Evolutionary conservation across 2,888 invertebrate species (phyloP).

Genomic region (Scaptomyza tumidula): DNA sequence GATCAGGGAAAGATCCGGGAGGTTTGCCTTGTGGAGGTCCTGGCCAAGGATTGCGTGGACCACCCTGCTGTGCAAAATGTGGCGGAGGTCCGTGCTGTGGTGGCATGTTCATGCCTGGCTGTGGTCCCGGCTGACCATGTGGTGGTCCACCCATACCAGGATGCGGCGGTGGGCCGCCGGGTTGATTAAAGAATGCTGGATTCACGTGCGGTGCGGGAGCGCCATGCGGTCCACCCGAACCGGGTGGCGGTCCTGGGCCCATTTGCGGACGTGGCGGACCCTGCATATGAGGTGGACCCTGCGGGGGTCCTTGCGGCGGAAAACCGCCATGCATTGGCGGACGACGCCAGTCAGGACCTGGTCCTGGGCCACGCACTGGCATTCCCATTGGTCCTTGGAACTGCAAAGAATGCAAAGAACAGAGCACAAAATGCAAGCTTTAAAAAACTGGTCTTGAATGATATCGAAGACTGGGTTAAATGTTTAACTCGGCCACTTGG

Average conservation of each 20-base stretch:
- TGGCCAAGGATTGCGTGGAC: slow-evolving; percentile 89
- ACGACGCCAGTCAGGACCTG: slow-evolving; percentile 90
- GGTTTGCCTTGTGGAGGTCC: slow-evolving; percentile 85
- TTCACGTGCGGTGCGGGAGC: slow-evolving; percentile 98
- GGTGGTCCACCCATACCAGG: slow-evolving; percentile 86
- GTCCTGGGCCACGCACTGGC: slow-evolving; percentile 86
- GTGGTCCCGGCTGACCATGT: slow-evolving; percentile 85
- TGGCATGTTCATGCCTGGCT: slow-evolving; percentile 83
- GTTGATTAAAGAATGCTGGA: slow-evolving; percentile 97
- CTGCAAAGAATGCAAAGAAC: slow-evolving; percentile 60
- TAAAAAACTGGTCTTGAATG: slow-evolving; percentile 14
- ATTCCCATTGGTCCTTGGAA: slow-evolving; percentile 85
- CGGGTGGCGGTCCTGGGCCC: slow-evolving; percentile 85
- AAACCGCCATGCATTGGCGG: slow-evolving; percentile 90
- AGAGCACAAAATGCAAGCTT: slow-evolving; percentile 11
- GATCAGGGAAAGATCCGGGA: slow-evolving; percentile 83
- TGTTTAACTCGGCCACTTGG: slow-evolving; percentile 19
- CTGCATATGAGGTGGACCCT: slow-evolving; percentile 90
- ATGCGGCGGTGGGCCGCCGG: slow-evolving; percentile 83
- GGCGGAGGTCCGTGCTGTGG: slow-evolving; percentile 88
- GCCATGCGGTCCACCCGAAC: slow-evolving; percentile 84
- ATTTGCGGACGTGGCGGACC: slow-evolving; percentile 87
- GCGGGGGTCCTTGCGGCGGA: slow-evolving; percentile 86
- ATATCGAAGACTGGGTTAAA: slow-evolving; percentile 4
- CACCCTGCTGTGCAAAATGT: slow-evolving; percentile 88